A percentile compares a stretch with the other conserved stretches of the same genome.
These are phyloP conservation scores for Habropoda laboriosa DNA, from an alignment of 1,140 invertebrate genomes.

Conservation along the genomic window DNA sequence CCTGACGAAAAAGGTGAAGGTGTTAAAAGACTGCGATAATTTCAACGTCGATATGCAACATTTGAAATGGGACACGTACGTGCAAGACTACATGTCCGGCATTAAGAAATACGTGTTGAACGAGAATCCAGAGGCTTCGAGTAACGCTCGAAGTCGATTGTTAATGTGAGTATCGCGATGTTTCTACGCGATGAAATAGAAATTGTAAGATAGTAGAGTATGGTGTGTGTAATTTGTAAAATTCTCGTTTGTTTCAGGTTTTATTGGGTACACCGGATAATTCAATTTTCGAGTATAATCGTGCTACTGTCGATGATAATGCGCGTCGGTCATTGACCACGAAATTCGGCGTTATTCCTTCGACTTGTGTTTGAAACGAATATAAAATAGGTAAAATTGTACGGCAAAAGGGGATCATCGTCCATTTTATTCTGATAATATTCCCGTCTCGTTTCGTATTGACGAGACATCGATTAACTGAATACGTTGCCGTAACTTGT, in stretches of 20 bases:
- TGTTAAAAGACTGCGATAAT: constrained; percentile 82
- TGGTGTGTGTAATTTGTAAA: not conserved
- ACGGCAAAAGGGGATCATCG: not conserved
- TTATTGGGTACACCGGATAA: constrained; percentile 77
- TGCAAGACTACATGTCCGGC: constrained; percentile 89
- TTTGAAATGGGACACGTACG: constrained; percentile 87
- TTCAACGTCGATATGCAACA: constrained; percentile 85
- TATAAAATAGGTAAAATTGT: not conserved
- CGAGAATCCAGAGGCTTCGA: constrained; percentile 86
- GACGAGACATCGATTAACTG: not conserved
- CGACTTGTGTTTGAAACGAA: not conserved
- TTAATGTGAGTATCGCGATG: constrained; percentile 81
- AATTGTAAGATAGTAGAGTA: not conserved
- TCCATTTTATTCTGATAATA: not conserved
- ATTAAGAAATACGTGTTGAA: constrained; percentile 91
- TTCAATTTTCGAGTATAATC: constrained; percentile 72
- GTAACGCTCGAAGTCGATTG: constrained; percentile 85
- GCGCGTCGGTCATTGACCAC: constrained; percentile 65
- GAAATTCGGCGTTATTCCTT: not conserved
- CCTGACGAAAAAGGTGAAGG: constrained; percentile 84
- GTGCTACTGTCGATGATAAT: constrained; percentile 71
- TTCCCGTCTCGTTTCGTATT: not conserved
- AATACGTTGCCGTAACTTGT: not conserved
- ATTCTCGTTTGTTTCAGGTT: constrained; percentile 66
- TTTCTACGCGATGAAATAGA: not conserved